Evolutionary conservation across 2,888 invertebrate species (phyloP).

Genomic region (Oxytorus armatus): DNA sequence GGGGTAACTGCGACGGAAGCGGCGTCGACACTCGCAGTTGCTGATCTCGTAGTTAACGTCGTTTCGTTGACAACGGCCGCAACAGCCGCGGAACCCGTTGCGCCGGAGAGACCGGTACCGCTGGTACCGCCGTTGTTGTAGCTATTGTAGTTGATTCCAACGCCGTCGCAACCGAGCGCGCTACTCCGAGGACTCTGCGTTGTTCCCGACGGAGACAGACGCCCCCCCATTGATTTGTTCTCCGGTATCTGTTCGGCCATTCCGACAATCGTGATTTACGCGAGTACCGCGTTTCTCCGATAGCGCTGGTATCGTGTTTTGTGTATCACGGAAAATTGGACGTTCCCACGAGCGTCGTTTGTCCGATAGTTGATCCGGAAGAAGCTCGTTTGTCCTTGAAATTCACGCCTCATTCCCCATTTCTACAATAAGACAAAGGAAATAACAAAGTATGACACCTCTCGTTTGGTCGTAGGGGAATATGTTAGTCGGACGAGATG

Average conservation of each 20-base stretch:
- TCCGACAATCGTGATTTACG: not conserved
- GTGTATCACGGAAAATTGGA: not conserved
- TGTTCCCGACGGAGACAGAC: slow-evolving; percentile 80
- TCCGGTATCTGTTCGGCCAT: slow-evolving; percentile 82
- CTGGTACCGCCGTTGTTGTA: not conserved
- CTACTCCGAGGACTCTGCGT: slow-evolving; percentile 72
- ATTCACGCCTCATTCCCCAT: not conserved
- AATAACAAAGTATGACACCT: not conserved
- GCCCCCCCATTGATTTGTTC: slow-evolving; percentile 78
- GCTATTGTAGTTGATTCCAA: slow-evolving; percentile 10
- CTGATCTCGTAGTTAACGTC: not conserved
- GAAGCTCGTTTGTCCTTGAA: not conserved
- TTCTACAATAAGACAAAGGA: slow-evolving; percentile 1
- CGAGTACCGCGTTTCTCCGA: not conserved
- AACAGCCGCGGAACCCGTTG: not conserved
- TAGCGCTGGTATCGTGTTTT: not conserved
- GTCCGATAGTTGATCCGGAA: no score
- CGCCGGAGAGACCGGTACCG: not conserved
- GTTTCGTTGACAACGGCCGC: not conserved
- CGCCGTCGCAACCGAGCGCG: not conserved
- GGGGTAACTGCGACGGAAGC: not conserved
- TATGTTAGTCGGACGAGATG: no score
- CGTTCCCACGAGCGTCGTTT: not conserved
- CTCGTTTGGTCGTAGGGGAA: not conserved
- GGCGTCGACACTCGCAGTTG: not conserved